Evolutionary conservation across 2,888 invertebrate genomes (phyloP), one percentile per base, ranked within the genome.

Genomic region (Orchesella flavescens): DNA sequence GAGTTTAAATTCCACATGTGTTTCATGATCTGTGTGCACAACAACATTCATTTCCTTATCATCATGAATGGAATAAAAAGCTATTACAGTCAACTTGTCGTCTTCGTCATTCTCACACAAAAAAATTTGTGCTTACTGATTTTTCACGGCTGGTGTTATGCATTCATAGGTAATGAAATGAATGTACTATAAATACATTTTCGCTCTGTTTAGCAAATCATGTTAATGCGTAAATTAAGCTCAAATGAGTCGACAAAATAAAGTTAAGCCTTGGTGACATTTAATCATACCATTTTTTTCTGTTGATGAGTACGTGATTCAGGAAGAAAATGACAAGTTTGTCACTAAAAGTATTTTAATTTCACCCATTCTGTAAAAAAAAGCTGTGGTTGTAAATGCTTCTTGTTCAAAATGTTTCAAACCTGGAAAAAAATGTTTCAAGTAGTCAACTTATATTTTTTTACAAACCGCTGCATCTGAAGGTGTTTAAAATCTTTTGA

Each of bases 51-150:
- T 57, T 57, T 72, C 75, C 49, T 73, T 73, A 61, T 61, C 34
- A 61, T 21, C 46, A 23, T 17, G 68, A 68, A 43, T 19, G 34
- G 34, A 34, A 34, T n/a, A 34, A 17, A 65, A 34, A 65, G 15
- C 4, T 23, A 55, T 34, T 44, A 19, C 34, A 43, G 44, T 13
- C 21, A 66, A 24, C 17, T 17, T 57, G 53, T 76, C 68, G 57
- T 76, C 43, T 34, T 74, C 69, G 63, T 75, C 74, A 76, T 65
- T 19, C 57, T 34, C 34, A 34, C 34, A 4, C n/a, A 21, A 63
- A 44, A 15, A 59, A 83, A 49, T 57, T 83, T 74, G 34, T 34
- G 83, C 78, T 83, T 83, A 77, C 83, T 83, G 66, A 73, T 71
- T 77, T 59, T 72, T 83, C 73, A 80, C 66, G 80, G 80, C 57